Conservation (phyloP, 92 coral and sea anemone species). For the Pocillopora grandis region DNA sequence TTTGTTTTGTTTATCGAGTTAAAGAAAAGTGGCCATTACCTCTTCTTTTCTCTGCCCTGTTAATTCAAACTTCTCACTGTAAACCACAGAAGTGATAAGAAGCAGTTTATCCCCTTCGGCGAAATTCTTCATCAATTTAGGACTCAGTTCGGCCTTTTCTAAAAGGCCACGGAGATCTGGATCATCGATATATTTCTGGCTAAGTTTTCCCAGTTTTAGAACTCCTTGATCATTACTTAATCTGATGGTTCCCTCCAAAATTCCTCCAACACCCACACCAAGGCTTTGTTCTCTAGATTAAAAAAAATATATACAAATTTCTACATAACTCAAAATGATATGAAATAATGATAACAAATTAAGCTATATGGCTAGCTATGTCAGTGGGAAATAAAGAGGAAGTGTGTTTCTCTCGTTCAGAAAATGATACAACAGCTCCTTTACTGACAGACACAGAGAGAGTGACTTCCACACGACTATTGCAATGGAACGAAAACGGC, state of each 20-base stretch:
- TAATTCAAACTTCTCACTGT: slow-evolving; percentile 13
- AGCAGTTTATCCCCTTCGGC: not conserved
- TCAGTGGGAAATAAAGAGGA: too few relatives aligned
- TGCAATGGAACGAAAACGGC: not conserved
- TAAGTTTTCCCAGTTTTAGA: not conserved
- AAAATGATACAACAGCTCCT: too few relatives aligned
- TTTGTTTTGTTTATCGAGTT: not conserved
- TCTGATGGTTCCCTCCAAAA: not conserved
- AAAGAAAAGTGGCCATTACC: not conserved
- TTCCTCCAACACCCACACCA: not conserved
- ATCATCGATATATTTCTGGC: not conserved
- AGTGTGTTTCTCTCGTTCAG: too few relatives aligned
- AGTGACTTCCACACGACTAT: too few relatives aligned
- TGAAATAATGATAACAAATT: too few relatives aligned
- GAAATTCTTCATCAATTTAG: not conserved
- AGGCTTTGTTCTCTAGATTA: not conserved
- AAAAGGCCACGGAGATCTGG: not conserved
- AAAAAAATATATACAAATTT: not conserved
- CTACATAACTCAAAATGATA: not conserved
- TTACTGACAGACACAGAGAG: too few relatives aligned
- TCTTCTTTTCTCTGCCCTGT: not conserved
- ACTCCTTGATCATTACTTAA: not conserved
- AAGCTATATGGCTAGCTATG: too few relatives aligned
- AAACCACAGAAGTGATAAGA: slow-evolving; percentile 10
- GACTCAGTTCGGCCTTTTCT: not conserved